Percentiles rank a stretch among this genome's conserved stretches.
Conservation (phyloP, 2,797 vertebrate genomes). For the Alouatta caraya region DNA sequence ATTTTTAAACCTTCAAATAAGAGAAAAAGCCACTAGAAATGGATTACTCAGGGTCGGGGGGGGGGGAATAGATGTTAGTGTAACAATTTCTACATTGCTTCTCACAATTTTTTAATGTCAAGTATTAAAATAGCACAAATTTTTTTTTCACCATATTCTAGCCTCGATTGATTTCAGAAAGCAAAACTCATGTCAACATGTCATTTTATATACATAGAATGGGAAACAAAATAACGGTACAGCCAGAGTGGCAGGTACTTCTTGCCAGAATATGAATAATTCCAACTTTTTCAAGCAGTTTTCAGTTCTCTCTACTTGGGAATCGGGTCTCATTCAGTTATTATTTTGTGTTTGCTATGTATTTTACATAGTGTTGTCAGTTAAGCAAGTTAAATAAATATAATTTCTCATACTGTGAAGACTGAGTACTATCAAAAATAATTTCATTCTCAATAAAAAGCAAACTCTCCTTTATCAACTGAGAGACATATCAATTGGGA, state of each 20-base stretch:
- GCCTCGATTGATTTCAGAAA: background rate
- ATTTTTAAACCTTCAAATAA: background rate
- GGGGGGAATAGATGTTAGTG: background rate
- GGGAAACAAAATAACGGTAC: background rate
- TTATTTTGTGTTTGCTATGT: background rate
- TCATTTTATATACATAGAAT: background rate
- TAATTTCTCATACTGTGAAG: background rate
- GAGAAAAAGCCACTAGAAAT: background rate
- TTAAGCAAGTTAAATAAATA: background rate
- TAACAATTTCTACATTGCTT: background rate
- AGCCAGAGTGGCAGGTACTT: background rate
- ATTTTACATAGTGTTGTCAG: background rate
- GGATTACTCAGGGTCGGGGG: rapidly evolving
- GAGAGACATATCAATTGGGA: background rate
- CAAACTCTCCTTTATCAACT: background rate
- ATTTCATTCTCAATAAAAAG: background rate
- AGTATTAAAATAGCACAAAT: background rate
- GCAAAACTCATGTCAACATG: background rate
- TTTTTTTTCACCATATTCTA: background rate
- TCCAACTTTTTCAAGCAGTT: background rate
- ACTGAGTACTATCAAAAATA: background rate
- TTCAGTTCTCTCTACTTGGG: background rate
- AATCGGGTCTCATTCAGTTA: background rate
- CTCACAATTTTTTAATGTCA: background rate
- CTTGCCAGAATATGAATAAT: background rate